phyloP scores from a whole-genome alignment of 2,888 invertebrate species.

The Atethmia centrago region DNA sequence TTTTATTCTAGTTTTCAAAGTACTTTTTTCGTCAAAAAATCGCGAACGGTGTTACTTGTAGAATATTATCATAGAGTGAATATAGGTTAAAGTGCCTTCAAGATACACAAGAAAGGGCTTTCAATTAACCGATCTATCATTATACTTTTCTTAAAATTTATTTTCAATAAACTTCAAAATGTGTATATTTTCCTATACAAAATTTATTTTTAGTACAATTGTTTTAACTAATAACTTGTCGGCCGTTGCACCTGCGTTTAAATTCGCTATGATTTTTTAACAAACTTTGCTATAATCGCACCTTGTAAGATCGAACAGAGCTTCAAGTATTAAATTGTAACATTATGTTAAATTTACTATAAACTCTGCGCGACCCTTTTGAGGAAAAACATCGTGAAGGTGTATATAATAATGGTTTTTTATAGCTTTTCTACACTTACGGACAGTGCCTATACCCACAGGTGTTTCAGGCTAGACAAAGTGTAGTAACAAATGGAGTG shows the following conservation, averaged over 20 bases:
- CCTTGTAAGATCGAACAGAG: slow-evolving; percentile 16
- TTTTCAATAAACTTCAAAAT: slow-evolving; percentile 17
- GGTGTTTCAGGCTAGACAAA: not conserved
- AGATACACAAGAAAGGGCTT: slow-evolving; percentile 5
- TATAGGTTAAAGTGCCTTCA: slow-evolving; percentile 14
- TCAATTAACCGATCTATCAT: slow-evolving; percentile 20
- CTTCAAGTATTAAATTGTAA: not conserved
- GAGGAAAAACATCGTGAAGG: not conserved
- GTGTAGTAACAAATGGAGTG: slow-evolving; percentile 24
- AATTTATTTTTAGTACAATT: slow-evolving; percentile 55
- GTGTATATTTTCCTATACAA: slow-evolving; percentile 60
- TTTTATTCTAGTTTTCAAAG: slow-evolving; percentile 10
- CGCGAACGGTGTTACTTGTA: slow-evolving; percentile 10
- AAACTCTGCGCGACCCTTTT: slow-evolving; percentile 3
- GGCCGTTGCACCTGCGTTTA: slow-evolving; percentile 58
- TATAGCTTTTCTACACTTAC: not conserved
- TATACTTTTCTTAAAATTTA: slow-evolving; percentile 15
- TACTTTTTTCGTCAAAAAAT: slow-evolving; percentile 9
- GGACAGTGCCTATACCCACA: not conserved
- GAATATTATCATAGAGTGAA: slow-evolving; percentile 29
- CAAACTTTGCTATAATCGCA: slow-evolving; percentile 7
- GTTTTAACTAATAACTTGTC: slow-evolving; percentile 42
- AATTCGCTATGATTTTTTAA: slow-evolving; percentile 51
- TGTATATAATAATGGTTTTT: slow-evolving; percentile 18
- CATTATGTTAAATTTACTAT: not conserved